Evolutionary conservation across 1,140 invertebrate species (phyloP).

Genomic region (Drosophila pandora): DNA sequence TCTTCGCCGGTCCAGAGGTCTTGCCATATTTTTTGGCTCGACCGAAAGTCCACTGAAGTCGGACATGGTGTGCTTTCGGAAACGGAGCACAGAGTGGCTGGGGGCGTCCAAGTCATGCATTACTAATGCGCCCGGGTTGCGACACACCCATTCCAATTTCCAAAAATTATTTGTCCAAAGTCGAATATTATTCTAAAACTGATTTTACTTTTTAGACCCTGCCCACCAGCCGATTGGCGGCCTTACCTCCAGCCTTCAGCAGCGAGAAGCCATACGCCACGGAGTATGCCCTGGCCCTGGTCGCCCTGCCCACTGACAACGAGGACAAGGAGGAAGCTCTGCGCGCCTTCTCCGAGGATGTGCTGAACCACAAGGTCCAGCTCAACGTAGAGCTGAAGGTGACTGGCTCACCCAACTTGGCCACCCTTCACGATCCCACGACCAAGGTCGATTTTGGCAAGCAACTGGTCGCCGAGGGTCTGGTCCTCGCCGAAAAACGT

Average conservation of each 20-base stretch:
- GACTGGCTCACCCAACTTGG: conserved; percentile 85
- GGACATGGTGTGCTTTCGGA: conserved; percentile 7
- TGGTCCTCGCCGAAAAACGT: conserved; percentile 91
- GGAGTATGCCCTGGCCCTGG: conserved; percentile 93
- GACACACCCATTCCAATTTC: conserved; percentile 22
- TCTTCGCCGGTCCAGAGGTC: conserved; percentile 22
- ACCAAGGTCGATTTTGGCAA: conserved; percentile 93
- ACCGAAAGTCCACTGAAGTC: conserved; percentile 19
- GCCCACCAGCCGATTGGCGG: conserved; percentile 87
- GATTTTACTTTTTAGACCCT: conserved; percentile 74
- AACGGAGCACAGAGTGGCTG: conserved; percentile 40
- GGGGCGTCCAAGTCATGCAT: conserved; percentile 45
- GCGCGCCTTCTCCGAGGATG: conserved; percentile 88
- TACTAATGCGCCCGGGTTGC: conserved; percentile 35
- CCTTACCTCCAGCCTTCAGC: conserved; percentile 91
- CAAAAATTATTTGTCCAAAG: background rate
- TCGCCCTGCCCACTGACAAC: conserved; percentile 92
- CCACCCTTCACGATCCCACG: conserved; percentile 89
- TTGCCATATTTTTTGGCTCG: conserved; percentile 65
- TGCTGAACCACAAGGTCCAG: conserved; percentile 88
- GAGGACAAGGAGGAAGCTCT: conserved; percentile 92
- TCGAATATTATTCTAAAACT: background rate
- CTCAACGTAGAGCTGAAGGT: conserved; percentile 90
- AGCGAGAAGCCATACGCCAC: conserved; percentile 92
- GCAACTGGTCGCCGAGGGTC: conserved; percentile 93